A percentile compares a stretch with the other conserved stretches of the same genome.
phyloP scores from a whole-genome alignment of 2,113 vertebrate genomes.

The Poeciliopsis occidentalis region DNA sequence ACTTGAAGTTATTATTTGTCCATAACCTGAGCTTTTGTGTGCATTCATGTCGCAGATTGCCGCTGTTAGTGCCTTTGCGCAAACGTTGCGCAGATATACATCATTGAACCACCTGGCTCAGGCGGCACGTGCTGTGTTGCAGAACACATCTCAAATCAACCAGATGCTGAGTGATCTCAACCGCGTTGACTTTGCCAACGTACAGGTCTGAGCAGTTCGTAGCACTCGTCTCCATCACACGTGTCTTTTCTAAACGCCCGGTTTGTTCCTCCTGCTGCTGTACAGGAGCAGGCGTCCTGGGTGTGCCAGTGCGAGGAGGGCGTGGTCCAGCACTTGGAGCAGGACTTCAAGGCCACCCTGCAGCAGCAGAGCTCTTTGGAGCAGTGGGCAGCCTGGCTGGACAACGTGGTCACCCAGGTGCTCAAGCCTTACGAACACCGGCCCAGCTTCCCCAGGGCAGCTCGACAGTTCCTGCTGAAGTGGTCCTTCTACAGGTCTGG shows the following conservation, averaged over 20 bases:
- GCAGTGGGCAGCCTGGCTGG: conserved; percentile 97
- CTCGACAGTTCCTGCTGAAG: conserved; percentile 95
- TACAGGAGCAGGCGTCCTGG: conserved; percentile 97
- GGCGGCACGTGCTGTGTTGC: conserved; percentile 93
- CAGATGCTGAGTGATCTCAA: conserved; percentile 99
- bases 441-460: conserved; percentile 92
- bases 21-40: conserved; percentile 13
- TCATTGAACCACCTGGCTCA: conserved; percentile 98
- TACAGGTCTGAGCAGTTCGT: conserved; percentile 84
- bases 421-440: conserved; percentile 92
- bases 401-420: conserved; percentile 92
- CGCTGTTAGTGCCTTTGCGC: conserved; percentile 96
- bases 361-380: conserved; percentile 98
- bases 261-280: not conserved
- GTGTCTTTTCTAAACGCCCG: not conserved
- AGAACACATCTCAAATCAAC: conserved; percentile 98
- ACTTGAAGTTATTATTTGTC: not conserved
- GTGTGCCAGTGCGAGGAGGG: conserved; percentile 98
- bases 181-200: conserved; percentile 96
- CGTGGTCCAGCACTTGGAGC: conserved; percentile 94
- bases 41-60: conserved; percentile 81
- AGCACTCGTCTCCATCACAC: not conserved
- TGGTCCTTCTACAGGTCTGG: conserved; percentile 98
- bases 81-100: conserved; percentile 95
- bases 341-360: conserved; percentile 96